A percentile compares a stretch with the other conserved stretches of the same genome.
Conservation (phyloP, 2,888 invertebrate species). For the Itoplectis maculator region DNA sequence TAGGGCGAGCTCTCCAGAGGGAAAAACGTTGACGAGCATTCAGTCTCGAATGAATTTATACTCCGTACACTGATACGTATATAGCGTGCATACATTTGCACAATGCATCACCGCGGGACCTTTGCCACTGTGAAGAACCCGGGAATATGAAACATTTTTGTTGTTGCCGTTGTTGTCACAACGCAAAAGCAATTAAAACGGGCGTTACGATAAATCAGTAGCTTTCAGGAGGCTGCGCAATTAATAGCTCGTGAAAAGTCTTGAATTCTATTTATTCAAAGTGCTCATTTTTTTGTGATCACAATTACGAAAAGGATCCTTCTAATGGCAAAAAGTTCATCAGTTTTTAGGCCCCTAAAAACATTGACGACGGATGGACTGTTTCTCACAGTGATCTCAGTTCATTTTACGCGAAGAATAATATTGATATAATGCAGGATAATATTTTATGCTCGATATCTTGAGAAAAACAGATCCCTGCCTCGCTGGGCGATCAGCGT, state of each 20-base stretch:
- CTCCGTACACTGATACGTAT: constrained; percentile 4
- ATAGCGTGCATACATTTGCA: background rate
- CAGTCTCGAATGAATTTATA: constrained; percentile 33
- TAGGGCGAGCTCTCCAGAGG: constrained; percentile 10
- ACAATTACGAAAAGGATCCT: too few species aligned
- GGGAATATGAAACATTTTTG: constrained; percentile 11
- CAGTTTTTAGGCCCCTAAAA: too few species aligned
- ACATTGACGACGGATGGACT: too few species aligned
- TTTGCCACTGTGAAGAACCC: background rate
- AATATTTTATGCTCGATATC: too few species aligned
- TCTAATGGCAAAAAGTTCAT: too few species aligned
- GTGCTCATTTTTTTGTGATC: background rate
- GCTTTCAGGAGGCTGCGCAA: background rate
- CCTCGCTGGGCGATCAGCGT: too few species aligned
- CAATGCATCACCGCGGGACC: constrained; percentile 3
- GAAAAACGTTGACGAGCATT: constrained; percentile 47
- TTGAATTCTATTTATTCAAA: background rate
- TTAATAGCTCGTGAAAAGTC: background rate
- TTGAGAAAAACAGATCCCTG: too few species aligned
- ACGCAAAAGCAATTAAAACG: background rate
- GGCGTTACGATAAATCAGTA: background rate
- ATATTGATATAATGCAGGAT: too few species aligned
- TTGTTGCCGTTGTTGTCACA: background rate
- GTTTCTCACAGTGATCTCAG: too few species aligned
- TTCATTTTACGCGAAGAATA: too few species aligned